phyloP scores from a whole-genome alignment of 1,140 invertebrate species.

The Bombyx mori region DNA sequence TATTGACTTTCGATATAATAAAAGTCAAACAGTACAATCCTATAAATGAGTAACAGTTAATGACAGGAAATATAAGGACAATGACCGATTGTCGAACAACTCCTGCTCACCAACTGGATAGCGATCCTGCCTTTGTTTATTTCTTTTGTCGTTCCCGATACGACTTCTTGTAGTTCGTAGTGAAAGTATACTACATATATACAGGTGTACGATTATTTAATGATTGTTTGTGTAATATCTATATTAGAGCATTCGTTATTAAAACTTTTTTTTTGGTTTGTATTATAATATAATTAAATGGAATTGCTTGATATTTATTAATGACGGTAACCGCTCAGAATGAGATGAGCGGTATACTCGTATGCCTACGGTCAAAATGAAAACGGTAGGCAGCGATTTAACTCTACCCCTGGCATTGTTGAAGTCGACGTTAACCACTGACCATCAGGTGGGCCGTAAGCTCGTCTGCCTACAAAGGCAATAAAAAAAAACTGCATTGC shows the following conservation, averaged over 20 bases:
- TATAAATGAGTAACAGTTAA: conserved; percentile 19
- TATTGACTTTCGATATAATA: conserved; percentile 2
- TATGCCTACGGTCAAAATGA: no score
- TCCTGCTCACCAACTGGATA: conserved; percentile 20
- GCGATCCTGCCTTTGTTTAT: conserved; percentile 12
- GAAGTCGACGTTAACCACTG: no score
- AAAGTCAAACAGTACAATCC: conserved; percentile 4
- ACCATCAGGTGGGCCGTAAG: no score
- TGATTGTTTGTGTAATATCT: background rate
- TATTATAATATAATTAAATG: no score
- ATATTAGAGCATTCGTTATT: background rate
- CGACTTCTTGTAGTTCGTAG: background rate
- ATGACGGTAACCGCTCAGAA: no score
- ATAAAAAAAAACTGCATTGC: no score
- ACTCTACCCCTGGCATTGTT: no score
- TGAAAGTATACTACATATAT: background rate
- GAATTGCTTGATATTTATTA: no score
- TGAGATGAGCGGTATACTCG: no score
- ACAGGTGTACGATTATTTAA: background rate
- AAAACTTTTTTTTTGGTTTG: no score
- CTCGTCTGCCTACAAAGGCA: no score
- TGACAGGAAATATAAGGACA: conserved; percentile 26
- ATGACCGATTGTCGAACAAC: conserved; percentile 31
- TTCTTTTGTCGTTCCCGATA: conserved; percentile 10
- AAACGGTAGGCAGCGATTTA: no score